Conservation (phyloP, 2,797 vertebrate species). For the Gymnothorax javanicus region DNA sequence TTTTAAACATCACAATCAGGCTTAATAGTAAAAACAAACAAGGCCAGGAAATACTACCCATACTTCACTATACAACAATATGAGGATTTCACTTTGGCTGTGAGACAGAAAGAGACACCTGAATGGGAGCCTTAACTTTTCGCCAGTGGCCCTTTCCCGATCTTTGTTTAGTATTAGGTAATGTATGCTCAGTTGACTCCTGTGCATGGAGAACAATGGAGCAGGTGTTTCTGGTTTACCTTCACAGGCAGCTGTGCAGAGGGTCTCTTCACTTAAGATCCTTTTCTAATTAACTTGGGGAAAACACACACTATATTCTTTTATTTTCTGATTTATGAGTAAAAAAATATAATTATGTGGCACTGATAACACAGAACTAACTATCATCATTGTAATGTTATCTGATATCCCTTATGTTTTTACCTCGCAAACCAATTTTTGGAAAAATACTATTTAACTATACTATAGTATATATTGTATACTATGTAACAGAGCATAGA, state of each 20-base stretch:
- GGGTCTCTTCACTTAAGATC: conserved; percentile 19
- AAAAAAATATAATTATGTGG: neutral
- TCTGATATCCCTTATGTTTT: no score
- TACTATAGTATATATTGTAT: no score
- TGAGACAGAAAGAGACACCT: conserved; percentile 28
- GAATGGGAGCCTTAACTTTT: conserved; percentile 58
- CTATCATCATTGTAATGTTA: neutral
- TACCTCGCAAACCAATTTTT: no score
- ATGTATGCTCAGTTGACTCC: conserved; percentile 66
- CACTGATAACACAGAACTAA: neutral
- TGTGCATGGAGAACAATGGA: conserved; percentile 63
- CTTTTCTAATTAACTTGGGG: conserved; percentile 14
- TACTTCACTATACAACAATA: conserved; percentile 54
- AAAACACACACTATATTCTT: conserved; percentile 17
- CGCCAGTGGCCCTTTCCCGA: conserved; percentile 58
- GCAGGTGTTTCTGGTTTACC: conserved; percentile 71
- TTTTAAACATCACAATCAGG: conserved; percentile 10
- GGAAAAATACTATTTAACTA: no score
- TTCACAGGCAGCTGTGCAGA: conserved; percentile 61
- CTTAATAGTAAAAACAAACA: conserved; percentile 23
- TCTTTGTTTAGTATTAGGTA: conserved; percentile 67
- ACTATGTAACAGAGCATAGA: no score
- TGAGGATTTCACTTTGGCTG: conserved; percentile 48
- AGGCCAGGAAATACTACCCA: conserved; percentile 7
- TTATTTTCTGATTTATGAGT: neutral